Evolutionary conservation across 64 coral and sea anemone genomes (phyloP).

Genomic region (Pocillopora verrucosa): DNA sequence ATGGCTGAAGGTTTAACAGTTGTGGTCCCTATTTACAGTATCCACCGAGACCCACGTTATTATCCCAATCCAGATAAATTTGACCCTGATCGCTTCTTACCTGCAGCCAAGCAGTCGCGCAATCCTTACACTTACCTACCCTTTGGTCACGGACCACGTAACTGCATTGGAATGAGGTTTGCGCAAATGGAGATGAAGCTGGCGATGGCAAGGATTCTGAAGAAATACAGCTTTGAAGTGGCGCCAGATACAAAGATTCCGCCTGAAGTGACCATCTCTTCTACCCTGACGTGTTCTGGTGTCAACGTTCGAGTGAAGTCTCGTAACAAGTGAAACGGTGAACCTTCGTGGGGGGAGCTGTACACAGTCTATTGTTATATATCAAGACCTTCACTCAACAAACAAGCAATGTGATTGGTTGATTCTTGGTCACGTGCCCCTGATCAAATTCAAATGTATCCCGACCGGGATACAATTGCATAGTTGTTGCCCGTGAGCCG

Average conservation of each 20-base stretch:
- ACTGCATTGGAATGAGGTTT: slow-evolving; percentile 61
- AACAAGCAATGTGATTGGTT: too few species aligned
- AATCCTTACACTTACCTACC: slow-evolving; percentile 50
- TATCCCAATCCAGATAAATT: slow-evolving; percentile 54
- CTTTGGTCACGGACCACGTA: slow-evolving; percentile 55
- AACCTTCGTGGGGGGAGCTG: too few species aligned
- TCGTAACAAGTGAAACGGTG: too few species aligned
- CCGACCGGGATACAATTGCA: too few species aligned
- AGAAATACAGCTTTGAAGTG: slow-evolving; percentile 20
- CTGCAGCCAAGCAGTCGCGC: slow-evolving; percentile 39
- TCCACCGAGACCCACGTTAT: slow-evolving; percentile 41
- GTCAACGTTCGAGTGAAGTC: too few species aligned
- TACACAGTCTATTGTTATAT: too few species aligned
- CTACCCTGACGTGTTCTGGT: too few species aligned
- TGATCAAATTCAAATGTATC: too few species aligned
- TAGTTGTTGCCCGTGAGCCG: too few species aligned
- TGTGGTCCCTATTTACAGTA: slow-evolving; percentile 45
- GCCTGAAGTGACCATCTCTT: not conserved
- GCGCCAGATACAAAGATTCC: slow-evolving; percentile 38
- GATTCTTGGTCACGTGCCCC: too few species aligned
- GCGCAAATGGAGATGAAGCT: slow-evolving; percentile 59
- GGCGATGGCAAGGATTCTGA: slow-evolving; percentile 35
- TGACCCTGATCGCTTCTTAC: slow-evolving; percentile 56
- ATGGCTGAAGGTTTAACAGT: slow-evolving; percentile 18
- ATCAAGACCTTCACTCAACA: too few species aligned